Evolutionary conservation across 2,888 invertebrate genomes (phyloP).

Genomic region (Malachius bipustulatus): DNA sequence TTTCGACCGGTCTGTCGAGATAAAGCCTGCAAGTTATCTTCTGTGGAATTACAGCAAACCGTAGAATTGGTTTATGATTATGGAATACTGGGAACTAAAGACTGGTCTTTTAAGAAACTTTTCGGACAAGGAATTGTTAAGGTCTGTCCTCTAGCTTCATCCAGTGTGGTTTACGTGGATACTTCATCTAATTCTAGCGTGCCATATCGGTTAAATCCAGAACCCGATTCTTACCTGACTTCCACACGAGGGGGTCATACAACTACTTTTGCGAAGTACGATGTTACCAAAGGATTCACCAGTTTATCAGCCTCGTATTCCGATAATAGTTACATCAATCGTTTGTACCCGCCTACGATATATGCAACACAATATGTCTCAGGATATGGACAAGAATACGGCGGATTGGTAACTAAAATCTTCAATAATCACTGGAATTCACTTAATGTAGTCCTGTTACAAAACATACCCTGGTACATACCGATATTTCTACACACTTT

Average conservation of each 20-base stretch:
- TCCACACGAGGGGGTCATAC: slow-evolving; percentile 60
- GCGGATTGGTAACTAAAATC: slow-evolving; percentile 77
- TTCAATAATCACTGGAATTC: slow-evolving; percentile 67
- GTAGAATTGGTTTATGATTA: slow-evolving; percentile 81
- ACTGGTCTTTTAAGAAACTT: slow-evolving; percentile 78
- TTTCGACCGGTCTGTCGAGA: slow-evolving; percentile 66
- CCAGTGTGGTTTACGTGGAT: slow-evolving; percentile 74
- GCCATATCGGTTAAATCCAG: slow-evolving; percentile 51
- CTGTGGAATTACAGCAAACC: slow-evolving; percentile 72
- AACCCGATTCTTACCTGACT: slow-evolving; percentile 44
- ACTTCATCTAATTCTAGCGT: slow-evolving; percentile 50
- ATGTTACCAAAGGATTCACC: slow-evolving; percentile 42
- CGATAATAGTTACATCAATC: slow-evolving; percentile 38
- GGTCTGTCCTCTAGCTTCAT: slow-evolving; percentile 67
- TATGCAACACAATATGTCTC: slow-evolving; percentile 71
- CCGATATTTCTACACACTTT: slow-evolving; percentile 85
- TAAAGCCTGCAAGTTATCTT: slow-evolving; percentile 39
- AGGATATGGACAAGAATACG: slow-evolving; percentile 85
- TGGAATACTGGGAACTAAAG: slow-evolving; percentile 49
- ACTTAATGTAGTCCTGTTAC: slow-evolving; percentile 70
- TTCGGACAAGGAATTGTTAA: slow-evolving; percentile 78
- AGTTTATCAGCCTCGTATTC: slow-evolving; percentile 52
- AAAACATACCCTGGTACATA: slow-evolving; percentile 77
- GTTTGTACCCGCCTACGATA: slow-evolving; percentile 54
- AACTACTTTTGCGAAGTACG: slow-evolving; percentile 58